A percentile compares a stretch with the other conserved stretches of the same genome.
phyloP scores from a whole-genome alignment of 2,113 vertebrate species.

The Lipotes vexillifer region DNA sequence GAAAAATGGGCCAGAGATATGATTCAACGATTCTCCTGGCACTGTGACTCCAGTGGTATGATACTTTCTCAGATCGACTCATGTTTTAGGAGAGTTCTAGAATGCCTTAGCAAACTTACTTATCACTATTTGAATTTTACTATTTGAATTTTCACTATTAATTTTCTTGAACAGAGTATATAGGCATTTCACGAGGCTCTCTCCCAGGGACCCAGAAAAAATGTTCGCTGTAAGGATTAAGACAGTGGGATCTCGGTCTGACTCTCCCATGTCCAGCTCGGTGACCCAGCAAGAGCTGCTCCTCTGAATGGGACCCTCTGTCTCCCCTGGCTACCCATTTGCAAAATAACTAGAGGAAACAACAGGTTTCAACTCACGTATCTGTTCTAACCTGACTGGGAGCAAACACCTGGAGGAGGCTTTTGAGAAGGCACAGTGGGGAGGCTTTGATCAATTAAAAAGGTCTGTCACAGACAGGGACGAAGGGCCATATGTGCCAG shows the following conservation, averaged over 20 bases:
- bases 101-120: not conserved
- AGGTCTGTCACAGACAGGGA: not conserved
- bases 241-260: not conserved
- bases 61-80: not conserved
- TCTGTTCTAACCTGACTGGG: not conserved
- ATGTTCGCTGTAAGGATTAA: not conserved
- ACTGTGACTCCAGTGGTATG: not conserved
- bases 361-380: not conserved
- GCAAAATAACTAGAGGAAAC: not conserved
- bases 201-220: not conserved
- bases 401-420: not conserved
- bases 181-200: not conserved
- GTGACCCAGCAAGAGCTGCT: too few relatives aligned
- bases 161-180: not conserved
- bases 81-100: not conserved
- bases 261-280: fast-evolving
- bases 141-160: not conserved
- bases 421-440: not conserved
- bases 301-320: not conserved
- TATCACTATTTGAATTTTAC: not conserved
- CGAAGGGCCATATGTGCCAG: not conserved
- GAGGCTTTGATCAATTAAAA: not conserved
- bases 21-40: not conserved
- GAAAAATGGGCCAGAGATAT: not conserved
- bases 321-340: too few relatives aligned